Conservation (phyloP, 2,113 vertebrate species). For the Cheilinus undulatus region DNA sequence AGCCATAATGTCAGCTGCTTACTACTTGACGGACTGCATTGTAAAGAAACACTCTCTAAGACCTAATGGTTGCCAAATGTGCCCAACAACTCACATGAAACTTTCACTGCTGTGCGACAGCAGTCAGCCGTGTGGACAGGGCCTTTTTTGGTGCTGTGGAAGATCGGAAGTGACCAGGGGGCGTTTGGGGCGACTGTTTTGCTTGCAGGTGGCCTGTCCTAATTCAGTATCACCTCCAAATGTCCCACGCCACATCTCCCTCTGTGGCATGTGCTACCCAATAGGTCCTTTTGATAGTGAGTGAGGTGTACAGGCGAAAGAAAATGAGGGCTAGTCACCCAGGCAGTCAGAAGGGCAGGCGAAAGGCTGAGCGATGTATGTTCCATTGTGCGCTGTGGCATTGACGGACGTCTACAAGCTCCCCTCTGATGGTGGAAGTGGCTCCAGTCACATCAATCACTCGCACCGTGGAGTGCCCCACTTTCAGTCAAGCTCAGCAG, state of each 20-base stretch:
- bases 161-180: slow-evolving; percentile 68
- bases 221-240: slow-evolving; percentile 73
- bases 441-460: slow-evolving; percentile 83
- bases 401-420: slow-evolving; percentile 83
- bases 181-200: slow-evolving; percentile 46
- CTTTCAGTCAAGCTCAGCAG: slow-evolving; percentile 74
- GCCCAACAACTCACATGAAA: slow-evolving; percentile 57
- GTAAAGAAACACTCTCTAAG: slow-evolving; percentile 73
- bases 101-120: slow-evolving; percentile 52
- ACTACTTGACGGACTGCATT: slow-evolving; percentile 76
- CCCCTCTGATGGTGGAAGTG: slow-evolving; percentile 80
- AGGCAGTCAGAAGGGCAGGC: slow-evolving; percentile 59
- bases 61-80: slow-evolving; percentile 85
- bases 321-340: slow-evolving; percentile 65
- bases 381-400: slow-evolving; percentile 78
- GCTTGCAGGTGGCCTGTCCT: slow-evolving; percentile 77
- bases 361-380: slow-evolving; percentile 73
- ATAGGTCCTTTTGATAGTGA: slow-evolving; percentile 75
- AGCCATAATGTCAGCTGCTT: slow-evolving; percentile 78
- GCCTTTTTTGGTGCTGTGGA: slow-evolving; percentile 55
- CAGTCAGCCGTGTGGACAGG: slow-evolving; percentile 34
- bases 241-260: slow-evolving; percentile 43
- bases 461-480: slow-evolving; percentile 62
- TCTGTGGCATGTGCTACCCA: slow-evolving; percentile 73
- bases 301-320: slow-evolving; percentile 71